phyloP scores from a whole-genome alignment of 2,797 vertebrate genomes.

The Pagetopsis macropterus region DNA sequence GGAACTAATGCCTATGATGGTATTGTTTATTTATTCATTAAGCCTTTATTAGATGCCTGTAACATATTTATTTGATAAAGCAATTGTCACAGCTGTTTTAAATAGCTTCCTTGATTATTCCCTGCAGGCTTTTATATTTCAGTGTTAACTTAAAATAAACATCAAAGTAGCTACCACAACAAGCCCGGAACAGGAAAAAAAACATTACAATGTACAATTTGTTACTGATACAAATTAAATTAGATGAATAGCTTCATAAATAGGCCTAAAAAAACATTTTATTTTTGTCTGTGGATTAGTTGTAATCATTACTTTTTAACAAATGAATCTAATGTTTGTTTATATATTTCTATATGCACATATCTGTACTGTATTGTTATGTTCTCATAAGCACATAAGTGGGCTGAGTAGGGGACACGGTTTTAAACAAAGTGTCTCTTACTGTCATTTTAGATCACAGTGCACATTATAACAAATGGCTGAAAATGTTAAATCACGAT shows the following conservation, averaged over 20 bases:
- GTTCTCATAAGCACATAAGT: not conserved
- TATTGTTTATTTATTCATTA: not conserved
- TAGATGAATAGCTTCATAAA: not conserved
- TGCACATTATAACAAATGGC: conserved; percentile 1
- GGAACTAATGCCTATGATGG: not conserved
- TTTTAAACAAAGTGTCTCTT: not conserved
- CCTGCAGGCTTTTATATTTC: not conserved
- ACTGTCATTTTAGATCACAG: conserved; percentile 1
- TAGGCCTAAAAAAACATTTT: not conserved
- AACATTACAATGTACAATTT: not conserved
- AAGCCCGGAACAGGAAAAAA: not conserved
- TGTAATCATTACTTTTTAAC: not conserved
- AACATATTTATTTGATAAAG: not conserved
- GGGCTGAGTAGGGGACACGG: not conserved
- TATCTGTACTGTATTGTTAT: not conserved
- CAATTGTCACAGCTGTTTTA: not conserved
- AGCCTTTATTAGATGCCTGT: not conserved
- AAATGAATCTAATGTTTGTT: not conserved
- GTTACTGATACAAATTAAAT: not conserved
- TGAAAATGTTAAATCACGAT: conserved; percentile 15
- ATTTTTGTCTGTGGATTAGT: not conserved
- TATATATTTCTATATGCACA: not conserved
- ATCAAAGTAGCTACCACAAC: not conserved
- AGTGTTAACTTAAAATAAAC: conserved; percentile 3
- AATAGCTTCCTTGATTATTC: not conserved